phyloP scores from a whole-genome alignment of 2,113 vertebrate genomes.

The Brachyhypopomus gauderio region DNA sequence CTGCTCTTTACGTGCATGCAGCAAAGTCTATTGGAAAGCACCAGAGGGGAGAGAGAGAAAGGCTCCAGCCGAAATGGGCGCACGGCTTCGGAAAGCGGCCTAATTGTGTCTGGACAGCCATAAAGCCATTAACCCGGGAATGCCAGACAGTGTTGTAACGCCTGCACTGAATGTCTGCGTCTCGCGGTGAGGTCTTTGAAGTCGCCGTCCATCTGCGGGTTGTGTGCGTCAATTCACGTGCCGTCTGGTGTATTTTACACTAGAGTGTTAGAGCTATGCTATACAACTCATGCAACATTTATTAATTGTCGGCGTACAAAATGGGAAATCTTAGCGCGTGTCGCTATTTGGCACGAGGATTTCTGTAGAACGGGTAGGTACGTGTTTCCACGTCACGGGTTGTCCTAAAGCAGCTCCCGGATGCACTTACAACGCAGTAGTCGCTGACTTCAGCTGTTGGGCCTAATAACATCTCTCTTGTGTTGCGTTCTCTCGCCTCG shows the following conservation, averaged over 20 bases:
- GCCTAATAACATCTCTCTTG: slow-evolving; percentile 65
- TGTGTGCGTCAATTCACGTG: slow-evolving; percentile 87
- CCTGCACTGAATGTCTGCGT: slow-evolving; percentile 82
- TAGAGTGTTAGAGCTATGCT: not conserved
- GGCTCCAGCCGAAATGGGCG: slow-evolving; percentile 77
- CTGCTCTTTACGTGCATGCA: slow-evolving; percentile 84
- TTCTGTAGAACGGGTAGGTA: not conserved
- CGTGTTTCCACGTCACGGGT: slow-evolving; percentile 3
- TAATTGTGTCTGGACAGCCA: slow-evolving; percentile 89
- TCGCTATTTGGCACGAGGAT: not conserved
- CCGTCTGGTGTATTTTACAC: not conserved
- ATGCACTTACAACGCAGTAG: not conserved
- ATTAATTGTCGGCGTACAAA: not conserved
- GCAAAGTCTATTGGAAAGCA: slow-evolving; percentile 82
- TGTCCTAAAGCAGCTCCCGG: not conserved
- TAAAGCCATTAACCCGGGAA: slow-evolving; percentile 93
- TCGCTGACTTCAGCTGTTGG: slow-evolving; percentile 51
- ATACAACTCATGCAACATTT: not conserved
- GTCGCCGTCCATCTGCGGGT: slow-evolving; percentile 84
- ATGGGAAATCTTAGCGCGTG: not conserved
- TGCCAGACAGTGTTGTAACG: slow-evolving; percentile 88
- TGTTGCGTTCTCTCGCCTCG: slow-evolving; percentile 75
- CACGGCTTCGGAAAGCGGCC: slow-evolving; percentile 81
- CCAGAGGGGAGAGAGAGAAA: slow-evolving; percentile 87
- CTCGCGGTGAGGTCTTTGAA: slow-evolving; percentile 84